Base-by-base conservation (phyloP, 92 coral and sea anemone genomes). In the Umimayanthus chanpuru region DNA sequence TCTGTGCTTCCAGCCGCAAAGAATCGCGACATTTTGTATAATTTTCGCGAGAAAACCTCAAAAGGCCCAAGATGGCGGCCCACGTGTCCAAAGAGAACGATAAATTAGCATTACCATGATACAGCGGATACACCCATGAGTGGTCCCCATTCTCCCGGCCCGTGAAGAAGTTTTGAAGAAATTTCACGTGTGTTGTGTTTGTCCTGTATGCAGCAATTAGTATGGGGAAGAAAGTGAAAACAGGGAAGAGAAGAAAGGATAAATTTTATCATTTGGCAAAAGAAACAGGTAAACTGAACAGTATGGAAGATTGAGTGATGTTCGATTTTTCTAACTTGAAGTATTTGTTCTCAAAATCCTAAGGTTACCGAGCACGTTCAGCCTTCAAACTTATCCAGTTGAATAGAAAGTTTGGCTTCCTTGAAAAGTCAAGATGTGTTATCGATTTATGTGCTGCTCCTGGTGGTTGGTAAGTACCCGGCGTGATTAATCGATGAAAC, bases 371-470 rank as follows among this genome's bases (percentile, higher is more conserved):
- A 67, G 98, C 99, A 21, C 98, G 99, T 12, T 97, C 99, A 4
- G 99, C 99, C 23, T 97, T 97, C 92, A 97, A 97, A 89, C 90
- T 97, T 85, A 97, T 97, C 41, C 99, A 97, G 91, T 72, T 97
- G 94, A 97, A 97, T 77, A 89, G 99, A 86, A 97, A 97, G 77
- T 97, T 94, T 90, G 93, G 94, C 80, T 97, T 97, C 68, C 88
- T 97, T 23, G 97, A 97, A 91, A 92, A 93, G 53, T 94, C 97
- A 68, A 93, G 98, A 83, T 96, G 96, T 88, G 85, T 96, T 61
- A 94, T 95, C 53, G 99, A 97, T 74, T 92, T 97, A 30, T 97
- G 99, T 88, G 98, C 99, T 0, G 99, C 99, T 2, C 99, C 98
- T 1, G 98, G 99, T 81, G 98, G 99, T 86, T 95, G 98, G 98